A percentile compares a stretch with the other conserved stretches of the same genome.
These are phyloP conservation scores for Apocheima hispidaria DNA, from an alignment of 2,888 invertebrate species.

Conservation along the genomic window DNA sequence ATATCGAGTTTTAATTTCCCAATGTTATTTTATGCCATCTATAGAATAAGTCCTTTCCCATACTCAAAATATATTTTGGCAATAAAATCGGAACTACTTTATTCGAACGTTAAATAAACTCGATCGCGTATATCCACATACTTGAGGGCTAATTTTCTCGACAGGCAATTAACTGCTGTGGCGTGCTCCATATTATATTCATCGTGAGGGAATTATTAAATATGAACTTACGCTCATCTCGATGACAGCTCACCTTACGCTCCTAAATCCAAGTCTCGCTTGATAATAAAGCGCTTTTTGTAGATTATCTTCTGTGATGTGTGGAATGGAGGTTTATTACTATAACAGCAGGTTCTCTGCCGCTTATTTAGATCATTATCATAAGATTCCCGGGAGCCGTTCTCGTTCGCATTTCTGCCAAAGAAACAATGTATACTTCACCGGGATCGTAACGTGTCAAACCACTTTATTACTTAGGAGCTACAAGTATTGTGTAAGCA, in stretches of 20 bases:
- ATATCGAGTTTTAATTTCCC: constrained; percentile 4
- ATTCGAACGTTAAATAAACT: constrained; percentile 14
- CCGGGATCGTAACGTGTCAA: constrained; percentile 17
- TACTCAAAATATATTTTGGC: background rate
- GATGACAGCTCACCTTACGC: constrained; percentile 57
- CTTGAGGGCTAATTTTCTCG: constrained; percentile 60
- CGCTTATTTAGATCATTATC: constrained; percentile 21
- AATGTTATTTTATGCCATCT: background rate
- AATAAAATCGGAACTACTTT: constrained; percentile 12
- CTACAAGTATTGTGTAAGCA: constrained; percentile 19
- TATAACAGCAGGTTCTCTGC: constrained; percentile 2
- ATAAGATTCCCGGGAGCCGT: constrained; percentile 13
- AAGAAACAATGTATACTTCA: constrained; percentile 18
- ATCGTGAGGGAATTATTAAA: constrained; percentile 70
- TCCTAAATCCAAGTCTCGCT: constrained; percentile 49
- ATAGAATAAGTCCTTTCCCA: background rate
- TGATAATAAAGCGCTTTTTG: constrained; percentile 44
- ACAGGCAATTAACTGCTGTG: constrained; percentile 66
- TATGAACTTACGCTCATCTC: constrained; percentile 63
- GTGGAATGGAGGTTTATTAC: constrained; percentile 31
- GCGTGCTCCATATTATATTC: constrained; percentile 69
- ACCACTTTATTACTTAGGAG: constrained; percentile 16
- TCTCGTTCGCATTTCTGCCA: constrained; percentile 8
- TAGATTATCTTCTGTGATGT: constrained; percentile 19
- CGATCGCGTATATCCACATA: constrained; percentile 5